Evolutionary conservation across 1,140 invertebrate species (phyloP), one percentile per base, ranked within the genome.

Genomic region (Philotrypesis tridentata): DNA sequence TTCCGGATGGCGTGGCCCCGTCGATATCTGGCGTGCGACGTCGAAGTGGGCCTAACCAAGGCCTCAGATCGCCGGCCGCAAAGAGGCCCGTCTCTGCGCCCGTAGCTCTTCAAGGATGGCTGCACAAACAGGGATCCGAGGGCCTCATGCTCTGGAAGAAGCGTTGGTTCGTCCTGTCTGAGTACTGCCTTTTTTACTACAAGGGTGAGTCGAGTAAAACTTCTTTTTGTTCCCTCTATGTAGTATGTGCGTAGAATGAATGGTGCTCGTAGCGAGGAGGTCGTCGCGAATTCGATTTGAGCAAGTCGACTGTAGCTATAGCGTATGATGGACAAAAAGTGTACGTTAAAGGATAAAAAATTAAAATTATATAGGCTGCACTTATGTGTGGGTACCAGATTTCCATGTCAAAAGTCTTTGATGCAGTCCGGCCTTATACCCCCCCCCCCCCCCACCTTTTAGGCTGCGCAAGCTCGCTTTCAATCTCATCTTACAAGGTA

Each of bases 141-240:
- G 96, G 96, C 7, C 92, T 98, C 4, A 98, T 97, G 94, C 94
- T 97, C 25, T 99, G 97, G 97, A 97, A 98, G 90, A 97, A 97
- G 89, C 93, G 97, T 60, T 99, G 97, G 97, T 98, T 98, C 93
- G 97, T 98, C 31, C 92, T 98, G 29, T 96, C 96, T 7, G 97
- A 98, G 89, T 98, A 97, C 90, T 98, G 97, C 89, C 93, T 98
- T 71, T 98, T 98, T 92, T 98, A 98, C 89, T 98, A 98, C 90
- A 98, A 98, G 94, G 97, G 96, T 97, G 91, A 93, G 92, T 92
- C 82, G 2, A 74, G 33, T 55, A n/a, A 37, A 5, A 37, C 9
- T 37, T 37, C 17, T 55, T n/a, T 55, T 55, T n/a, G 3, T 37
- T 37, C 33, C 3, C 9, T 9, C 33, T 37, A 5, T 37, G 4